Percentiles rank a stretch among this genome's conserved stretches.
Evolutionary conservation across 2,113 vertebrate genomes (phyloP).

Genomic region (Ptilonorhynchus violaceus): DNA sequence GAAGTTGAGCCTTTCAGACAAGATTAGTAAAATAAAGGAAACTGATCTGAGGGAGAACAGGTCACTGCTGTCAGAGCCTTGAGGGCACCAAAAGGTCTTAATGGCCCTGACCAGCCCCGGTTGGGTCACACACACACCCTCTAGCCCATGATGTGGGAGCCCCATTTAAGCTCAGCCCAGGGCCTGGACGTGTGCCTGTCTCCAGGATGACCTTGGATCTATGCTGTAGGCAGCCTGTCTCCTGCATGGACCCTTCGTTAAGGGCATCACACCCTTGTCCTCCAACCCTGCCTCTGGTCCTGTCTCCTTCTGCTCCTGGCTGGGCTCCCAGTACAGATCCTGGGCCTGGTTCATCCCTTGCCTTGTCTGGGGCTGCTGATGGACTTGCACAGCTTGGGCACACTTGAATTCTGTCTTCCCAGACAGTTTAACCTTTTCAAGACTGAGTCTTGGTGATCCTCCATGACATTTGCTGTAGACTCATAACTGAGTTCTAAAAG

Average conservation of each 20-base stretch:
- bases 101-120: too few relatives aligned
- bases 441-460: neutral
- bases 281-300: neutral
- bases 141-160: neutral
- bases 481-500: neutral
- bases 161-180: neutral
- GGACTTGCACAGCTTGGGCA: neutral
- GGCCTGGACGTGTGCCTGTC: neutral
- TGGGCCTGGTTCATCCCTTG: neutral
- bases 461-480: neutral
- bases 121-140: neutral
- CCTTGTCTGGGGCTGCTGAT: neutral
- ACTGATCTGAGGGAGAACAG: neutral
- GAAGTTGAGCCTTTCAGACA: fast-evolving
- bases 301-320: neutral
- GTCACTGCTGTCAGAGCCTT: neutral
- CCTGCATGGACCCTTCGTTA: neutral
- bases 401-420: neutral
- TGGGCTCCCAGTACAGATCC: neutral
- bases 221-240: neutral
- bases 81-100: neutral
- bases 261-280: too few relatives aligned
- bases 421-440: neutral
- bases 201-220: neutral
- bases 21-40: neutral